Evolutionary conservation across 2,113 vertebrate genomes (phyloP).

Genomic region (Hydropotes inermis): DNA sequence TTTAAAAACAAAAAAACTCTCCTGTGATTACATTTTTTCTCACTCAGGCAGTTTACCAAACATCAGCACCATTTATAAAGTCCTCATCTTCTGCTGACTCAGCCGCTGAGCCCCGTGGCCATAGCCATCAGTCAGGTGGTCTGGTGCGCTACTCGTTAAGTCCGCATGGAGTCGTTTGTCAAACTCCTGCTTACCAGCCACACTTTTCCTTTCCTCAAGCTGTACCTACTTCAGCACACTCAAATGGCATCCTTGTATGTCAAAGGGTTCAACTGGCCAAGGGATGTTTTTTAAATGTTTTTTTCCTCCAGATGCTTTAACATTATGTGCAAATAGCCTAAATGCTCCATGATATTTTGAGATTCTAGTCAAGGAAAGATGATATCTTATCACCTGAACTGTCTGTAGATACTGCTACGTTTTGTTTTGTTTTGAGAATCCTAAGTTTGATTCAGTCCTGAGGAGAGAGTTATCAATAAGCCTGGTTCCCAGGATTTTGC

Average conservation of each 20-base stretch:
- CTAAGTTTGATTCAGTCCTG: neutral
- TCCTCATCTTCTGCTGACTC: fast-evolving
- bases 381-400: neutral
- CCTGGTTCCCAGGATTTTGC: neutral
- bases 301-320: neutral
- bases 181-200: neutral
- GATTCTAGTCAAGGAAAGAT: neutral
- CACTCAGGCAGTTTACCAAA: neutral
- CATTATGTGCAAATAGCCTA: neutral
- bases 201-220: neutral
- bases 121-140: too few species aligned
- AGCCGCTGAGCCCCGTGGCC: fast-evolving
- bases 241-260: neutral
- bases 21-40: neutral
- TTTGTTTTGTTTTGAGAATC: neutral
- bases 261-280: neutral
- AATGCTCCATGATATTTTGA: neutral
- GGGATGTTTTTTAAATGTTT: neutral
- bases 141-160: neutral
- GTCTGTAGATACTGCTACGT: neutral
- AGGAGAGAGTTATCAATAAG: neutral
- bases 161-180: neutral
- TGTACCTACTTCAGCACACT: neutral
- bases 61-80: neutral
- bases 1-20: neutral